phyloP scores from a whole-genome alignment of 2,113 vertebrate species.

The Guaruba guarouba region DNA sequence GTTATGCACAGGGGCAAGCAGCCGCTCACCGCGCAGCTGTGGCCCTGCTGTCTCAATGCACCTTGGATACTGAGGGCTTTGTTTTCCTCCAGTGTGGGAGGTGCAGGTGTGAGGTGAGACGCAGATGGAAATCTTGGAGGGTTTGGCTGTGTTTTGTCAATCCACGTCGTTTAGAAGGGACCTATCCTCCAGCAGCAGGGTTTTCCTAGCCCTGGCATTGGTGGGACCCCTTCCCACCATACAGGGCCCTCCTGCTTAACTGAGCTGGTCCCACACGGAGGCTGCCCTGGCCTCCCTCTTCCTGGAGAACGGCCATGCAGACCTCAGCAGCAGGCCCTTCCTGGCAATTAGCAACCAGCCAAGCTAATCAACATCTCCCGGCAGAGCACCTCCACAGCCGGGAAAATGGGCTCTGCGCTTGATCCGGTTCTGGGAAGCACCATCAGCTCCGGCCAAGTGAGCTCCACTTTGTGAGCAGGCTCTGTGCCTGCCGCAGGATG shows the following conservation, averaged over 20 bases:
- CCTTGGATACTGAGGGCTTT: neutral
- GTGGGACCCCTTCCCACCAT: neutral
- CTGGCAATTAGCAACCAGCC: conserved; percentile 21
- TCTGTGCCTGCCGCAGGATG: neutral
- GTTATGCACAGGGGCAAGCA: neutral
- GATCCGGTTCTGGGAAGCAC: conserved; percentile 40
- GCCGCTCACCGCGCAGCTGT: accelerated
- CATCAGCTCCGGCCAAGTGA: neutral
- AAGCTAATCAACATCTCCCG: conserved; percentile 10
- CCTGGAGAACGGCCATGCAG: neutral
- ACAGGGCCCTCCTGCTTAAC: accelerated
- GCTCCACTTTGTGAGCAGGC: neutral
- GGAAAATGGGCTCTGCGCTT: neutral
- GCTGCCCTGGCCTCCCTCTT: neutral
- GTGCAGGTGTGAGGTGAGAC: neutral
- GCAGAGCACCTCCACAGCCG: neutral
- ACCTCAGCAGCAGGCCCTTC: neutral
- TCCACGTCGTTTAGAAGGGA: neutral
- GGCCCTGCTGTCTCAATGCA: neutral
- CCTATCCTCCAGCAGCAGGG: neutral
- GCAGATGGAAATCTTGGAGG: neutral
- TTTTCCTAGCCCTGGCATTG: neutral
- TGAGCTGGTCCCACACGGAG: accelerated
- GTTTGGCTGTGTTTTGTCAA: neutral
- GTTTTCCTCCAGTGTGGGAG: neutral